Evolutionary conservation across 2,888 invertebrate genomes (phyloP).

Genomic region (Isotomurus palustris): DNA sequence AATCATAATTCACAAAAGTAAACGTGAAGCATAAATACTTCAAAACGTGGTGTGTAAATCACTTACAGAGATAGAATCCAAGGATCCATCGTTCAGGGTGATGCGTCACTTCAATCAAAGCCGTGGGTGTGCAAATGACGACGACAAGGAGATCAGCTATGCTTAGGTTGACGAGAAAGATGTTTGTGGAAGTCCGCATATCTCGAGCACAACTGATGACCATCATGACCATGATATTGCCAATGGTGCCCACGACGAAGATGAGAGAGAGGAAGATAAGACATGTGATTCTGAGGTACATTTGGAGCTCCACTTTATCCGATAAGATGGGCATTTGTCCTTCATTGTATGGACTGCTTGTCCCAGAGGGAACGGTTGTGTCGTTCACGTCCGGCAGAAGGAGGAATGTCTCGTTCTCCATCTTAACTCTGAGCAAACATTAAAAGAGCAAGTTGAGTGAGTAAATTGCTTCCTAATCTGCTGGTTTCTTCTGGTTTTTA

Average conservation of each 20-base stretch:
- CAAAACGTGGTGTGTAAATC: too few species aligned
- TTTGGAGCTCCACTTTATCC: slow-evolving; percentile 41
- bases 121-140: slow-evolving; percentile 85
- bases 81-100: slow-evolving; percentile 88
- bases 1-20: too few species aligned
- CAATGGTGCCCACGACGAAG: slow-evolving; percentile 82
- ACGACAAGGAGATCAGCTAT: slow-evolving; percentile 86
- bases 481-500: too few species aligned
- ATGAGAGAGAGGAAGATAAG: slow-evolving; percentile 82
- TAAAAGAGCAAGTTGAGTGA: too few species aligned
- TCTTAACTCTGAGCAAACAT: too few species aligned
- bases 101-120: slow-evolving; percentile 84
- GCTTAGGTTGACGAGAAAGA: slow-evolving; percentile 87
- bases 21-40: too few species aligned
- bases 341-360: too few species aligned
- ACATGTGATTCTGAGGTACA: slow-evolving; percentile 79
- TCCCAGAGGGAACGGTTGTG: too few species aligned
- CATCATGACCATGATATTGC: slow-evolving; percentile 88
- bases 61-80: slow-evolving; percentile 90
- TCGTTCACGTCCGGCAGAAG: too few species aligned
- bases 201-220: slow-evolving; percentile 70
- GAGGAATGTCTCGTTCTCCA: too few species aligned
- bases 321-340: too few species aligned
- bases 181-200: slow-evolving; percentile 91
- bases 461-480: too few species aligned